Conservation (phyloP, 2,888 invertebrate species). For the Mycalesis mineus region DNA sequence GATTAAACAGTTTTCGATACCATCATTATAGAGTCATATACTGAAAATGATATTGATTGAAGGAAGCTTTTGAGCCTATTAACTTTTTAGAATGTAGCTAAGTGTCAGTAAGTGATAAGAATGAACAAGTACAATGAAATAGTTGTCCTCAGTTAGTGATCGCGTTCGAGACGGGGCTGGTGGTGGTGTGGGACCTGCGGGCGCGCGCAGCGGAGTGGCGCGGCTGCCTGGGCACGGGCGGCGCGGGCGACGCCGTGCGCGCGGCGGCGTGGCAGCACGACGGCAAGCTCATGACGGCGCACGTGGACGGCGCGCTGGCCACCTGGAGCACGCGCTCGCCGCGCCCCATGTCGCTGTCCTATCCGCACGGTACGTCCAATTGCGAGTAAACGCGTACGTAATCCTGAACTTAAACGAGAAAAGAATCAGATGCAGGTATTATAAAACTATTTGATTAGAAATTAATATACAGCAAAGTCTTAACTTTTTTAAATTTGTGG, state of each 20-base stretch:
- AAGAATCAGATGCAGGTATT: too few species aligned
- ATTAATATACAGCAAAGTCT: too few species aligned
- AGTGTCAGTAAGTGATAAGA: background rate
- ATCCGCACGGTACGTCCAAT: constrained; percentile 90
- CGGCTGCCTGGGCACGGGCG: constrained; percentile 87
- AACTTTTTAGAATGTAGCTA: too few species aligned
- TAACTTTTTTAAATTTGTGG: too few species aligned
- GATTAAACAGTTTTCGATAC: too few species aligned
- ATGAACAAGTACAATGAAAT: background rate
- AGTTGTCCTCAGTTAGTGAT: constrained; percentile 87
- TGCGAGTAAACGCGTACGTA: too few species aligned
- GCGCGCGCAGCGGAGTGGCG: constrained; percentile 91
- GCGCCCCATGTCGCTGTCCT: constrained; percentile 88
- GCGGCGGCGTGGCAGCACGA: constrained; percentile 98
- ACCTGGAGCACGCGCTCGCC: constrained; percentile 92
- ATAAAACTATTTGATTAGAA: too few species aligned
- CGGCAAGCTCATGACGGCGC: constrained; percentile 98
- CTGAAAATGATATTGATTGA: too few species aligned
- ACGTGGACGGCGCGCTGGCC: constrained; percentile 96
- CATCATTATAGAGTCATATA: too few species aligned
- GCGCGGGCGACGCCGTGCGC: constrained; percentile 86
- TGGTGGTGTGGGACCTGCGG: constrained; percentile 97
- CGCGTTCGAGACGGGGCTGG: constrained; percentile 95
- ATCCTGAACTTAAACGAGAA: too few species aligned
- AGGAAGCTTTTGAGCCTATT: too few species aligned